Evolutionary conservation across 2,888 invertebrate genomes (phyloP), one percentile per base, ranked within the genome.

Genomic region (Nesidiocoris tenuis): DNA sequence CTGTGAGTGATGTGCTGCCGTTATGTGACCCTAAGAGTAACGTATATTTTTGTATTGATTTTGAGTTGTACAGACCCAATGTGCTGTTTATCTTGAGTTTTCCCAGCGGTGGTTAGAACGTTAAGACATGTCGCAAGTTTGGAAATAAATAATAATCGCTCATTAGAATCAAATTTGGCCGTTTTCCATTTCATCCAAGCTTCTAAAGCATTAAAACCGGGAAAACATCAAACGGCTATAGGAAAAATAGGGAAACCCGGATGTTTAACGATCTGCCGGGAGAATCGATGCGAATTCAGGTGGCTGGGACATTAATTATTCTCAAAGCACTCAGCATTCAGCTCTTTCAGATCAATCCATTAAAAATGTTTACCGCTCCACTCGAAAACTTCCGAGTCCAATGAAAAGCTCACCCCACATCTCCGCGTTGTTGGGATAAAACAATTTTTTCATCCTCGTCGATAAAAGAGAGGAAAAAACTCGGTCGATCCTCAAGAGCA

Each of bases 261-360:
- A n/a, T n/a, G n/a, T n/a, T n/a, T n/a, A n/a, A n/a, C n/a, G n/a
- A n/a, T n/a, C n/a, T n/a, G n/a, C n/a, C n/a, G n/a, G 12, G 39
- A 39, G 39, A 39, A 39, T 39, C 39, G 39, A 39, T 7, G 39
- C 12, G 39, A 39, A 39, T 70, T 54, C 59, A 59, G 70, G 70
- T 70, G 70, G 70, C 61, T 23, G 70, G 70, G 24, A 70, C 70
- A 70, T 70, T 70, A 70, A 70, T 70, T 70, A 70, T 70, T 70
- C 70, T 59, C 19, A 3, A 24, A 70, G 70, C 70, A 70, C 70
- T 70, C 70, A 70, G 59, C 70, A 67, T 67, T 39, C 67, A 55
- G 70, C 57, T 59, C 70, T 70, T 70, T 70, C 70, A 70, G 70
- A 70, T 70, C 70, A 70, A 70, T 70, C 70, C 70, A 70, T 70